Conservation (phyloP, 2,797 vertebrate genomes). For the Pseudotriccus pelzelni region DNA sequence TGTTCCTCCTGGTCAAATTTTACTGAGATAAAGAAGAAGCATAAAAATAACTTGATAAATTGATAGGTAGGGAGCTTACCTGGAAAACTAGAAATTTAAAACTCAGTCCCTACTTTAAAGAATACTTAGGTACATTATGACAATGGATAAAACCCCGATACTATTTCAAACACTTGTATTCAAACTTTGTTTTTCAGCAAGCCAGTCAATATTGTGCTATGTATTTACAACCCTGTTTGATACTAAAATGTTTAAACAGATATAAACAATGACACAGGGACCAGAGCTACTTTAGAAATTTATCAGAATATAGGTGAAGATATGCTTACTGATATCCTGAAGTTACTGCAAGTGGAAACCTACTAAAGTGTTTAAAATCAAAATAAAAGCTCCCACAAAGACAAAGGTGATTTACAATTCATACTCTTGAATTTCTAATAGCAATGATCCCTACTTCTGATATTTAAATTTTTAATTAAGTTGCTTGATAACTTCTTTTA, state of each 20-base stretch:
- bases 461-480: neutral
- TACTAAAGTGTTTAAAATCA: neutral
- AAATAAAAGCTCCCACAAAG: neutral
- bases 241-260: neutral
- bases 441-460: neutral
- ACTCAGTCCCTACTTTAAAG: neutral
- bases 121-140: neutral
- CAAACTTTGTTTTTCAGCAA: neutral
- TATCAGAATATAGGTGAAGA: rapidly evolving
- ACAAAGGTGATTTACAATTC: neutral
- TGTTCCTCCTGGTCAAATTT: neutral
- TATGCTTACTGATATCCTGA: neutral
- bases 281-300: neutral
- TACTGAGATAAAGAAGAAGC: neutral
- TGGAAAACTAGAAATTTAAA: neutral
- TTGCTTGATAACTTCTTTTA: neutral
- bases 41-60: neutral
- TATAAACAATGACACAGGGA: neutral
- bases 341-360: neutral
- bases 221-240: neutral
- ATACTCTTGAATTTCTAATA: neutral
- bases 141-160: neutral
- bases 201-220: neutral
- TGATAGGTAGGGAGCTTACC: neutral
- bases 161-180: neutral